Conservation (phyloP, 2,113 vertebrate species). For the Nipponia nippon region DNA sequence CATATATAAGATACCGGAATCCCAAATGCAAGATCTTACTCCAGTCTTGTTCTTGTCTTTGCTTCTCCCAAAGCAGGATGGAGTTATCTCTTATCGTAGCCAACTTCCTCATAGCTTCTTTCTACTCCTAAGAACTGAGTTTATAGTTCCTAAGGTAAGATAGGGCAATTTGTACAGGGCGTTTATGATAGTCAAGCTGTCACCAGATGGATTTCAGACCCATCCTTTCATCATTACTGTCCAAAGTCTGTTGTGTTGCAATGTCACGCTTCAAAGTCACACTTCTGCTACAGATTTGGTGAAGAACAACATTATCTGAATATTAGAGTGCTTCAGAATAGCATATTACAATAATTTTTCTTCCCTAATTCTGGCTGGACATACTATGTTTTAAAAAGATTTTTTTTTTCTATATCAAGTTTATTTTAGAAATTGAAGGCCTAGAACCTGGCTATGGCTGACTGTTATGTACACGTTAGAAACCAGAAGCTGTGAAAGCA, state of each 20-base stretch:
- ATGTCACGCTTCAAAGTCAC: background rate
- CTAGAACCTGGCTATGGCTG: background rate
- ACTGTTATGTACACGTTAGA: background rate
- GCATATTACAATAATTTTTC: background rate
- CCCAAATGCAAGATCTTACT: background rate
- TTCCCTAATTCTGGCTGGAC: background rate
- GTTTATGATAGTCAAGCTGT: background rate
- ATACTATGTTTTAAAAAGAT: background rate
- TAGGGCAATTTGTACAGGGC: background rate
- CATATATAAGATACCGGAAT: background rate
- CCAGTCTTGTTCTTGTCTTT: background rate
- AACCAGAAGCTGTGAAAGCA: background rate
- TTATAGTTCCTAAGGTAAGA: background rate
- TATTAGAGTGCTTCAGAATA: background rate
- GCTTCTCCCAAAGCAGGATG: background rate
- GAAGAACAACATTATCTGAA: background rate
- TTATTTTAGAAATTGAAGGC: background rate
- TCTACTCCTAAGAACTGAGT: background rate
- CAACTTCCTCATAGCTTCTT: background rate
- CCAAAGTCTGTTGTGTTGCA: conserved; percentile 42
- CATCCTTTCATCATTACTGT: background rate
- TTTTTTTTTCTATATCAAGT: background rate
- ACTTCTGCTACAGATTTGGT: background rate
- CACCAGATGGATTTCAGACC: conserved; percentile 25
- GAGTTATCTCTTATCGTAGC: background rate